These are phyloP conservation scores for Spisula subtruncata DNA, from an alignment of 2,888 invertebrate genomes.

Conservation along the genomic window DNA sequence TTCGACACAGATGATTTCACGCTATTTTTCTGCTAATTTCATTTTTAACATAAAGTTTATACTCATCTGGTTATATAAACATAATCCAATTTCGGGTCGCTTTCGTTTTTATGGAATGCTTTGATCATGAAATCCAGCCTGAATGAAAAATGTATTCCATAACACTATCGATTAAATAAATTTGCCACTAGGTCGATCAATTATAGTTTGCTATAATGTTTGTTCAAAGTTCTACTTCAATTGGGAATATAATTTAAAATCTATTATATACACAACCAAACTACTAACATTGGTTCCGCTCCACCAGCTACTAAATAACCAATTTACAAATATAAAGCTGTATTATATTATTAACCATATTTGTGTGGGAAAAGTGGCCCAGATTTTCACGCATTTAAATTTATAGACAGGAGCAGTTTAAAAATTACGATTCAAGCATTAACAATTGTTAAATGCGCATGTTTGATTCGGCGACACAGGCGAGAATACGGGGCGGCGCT, in stretches of 20 bases:
- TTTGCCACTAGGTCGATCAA: not conserved
- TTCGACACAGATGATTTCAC: too few relatives aligned
- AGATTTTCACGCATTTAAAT: conserved; percentile 6
- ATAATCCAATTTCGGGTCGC: not conserved
- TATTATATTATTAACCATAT: conserved; percentile 11
- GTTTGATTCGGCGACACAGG: not conserved
- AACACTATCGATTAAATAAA: conserved; percentile 20
- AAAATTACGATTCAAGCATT: too few relatives aligned
- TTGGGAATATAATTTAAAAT: conserved; percentile 23
- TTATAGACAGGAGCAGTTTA: not conserved
- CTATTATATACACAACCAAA: not conserved
- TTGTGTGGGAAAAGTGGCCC: not conserved
- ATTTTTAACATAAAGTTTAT: too few relatives aligned
- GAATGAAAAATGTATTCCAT: conserved; percentile 1
- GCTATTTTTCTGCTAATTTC: too few relatives aligned
- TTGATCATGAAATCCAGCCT: not conserved
- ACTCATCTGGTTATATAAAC: too few relatives aligned
- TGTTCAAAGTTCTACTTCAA: conserved; percentile 1
- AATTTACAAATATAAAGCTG: not conserved
- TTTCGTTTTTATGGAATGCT: not conserved
- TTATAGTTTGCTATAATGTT: conserved; percentile 7
- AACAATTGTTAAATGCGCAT: too few relatives aligned
- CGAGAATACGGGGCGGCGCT: not conserved
- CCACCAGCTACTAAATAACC: not conserved
- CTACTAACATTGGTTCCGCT: not conserved